phyloP scores from a whole-genome alignment of 2,113 vertebrate genomes.

The Daboia siamensis region DNA sequence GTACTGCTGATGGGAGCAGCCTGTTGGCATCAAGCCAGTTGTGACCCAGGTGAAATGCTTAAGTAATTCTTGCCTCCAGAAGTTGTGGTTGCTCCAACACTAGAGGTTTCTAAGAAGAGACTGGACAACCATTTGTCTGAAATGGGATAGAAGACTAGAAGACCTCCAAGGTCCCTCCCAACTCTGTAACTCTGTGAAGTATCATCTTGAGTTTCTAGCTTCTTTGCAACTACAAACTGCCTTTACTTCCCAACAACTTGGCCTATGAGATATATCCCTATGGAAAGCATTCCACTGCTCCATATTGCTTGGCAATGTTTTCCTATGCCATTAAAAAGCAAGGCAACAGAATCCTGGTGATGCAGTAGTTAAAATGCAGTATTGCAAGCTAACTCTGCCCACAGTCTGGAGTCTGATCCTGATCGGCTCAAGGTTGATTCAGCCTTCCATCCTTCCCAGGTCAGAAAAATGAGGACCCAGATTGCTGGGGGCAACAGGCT shows the following conservation, averaged over 20 bases:
- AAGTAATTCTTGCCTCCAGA: neutral
- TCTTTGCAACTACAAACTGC: neutral
- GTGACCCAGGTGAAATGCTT: neutral
- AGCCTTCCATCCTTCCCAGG: neutral
- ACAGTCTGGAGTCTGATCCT: neutral
- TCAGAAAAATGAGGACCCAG: neutral
- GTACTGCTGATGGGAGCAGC: neutral
- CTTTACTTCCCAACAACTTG: neutral
- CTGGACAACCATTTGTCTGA: too few species aligned
- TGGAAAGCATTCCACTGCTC: neutral
- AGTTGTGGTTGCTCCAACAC: too few species aligned
- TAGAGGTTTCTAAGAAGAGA: too few species aligned
- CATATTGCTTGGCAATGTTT: too few species aligned
- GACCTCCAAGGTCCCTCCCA: neutral
- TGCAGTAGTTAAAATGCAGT: neutral
- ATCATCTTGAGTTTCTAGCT: neutral
- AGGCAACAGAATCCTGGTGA: neutral
- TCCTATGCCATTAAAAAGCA: neutral
- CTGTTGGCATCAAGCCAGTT: neutral
- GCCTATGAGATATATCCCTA: neutral
- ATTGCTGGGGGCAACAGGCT: neutral
- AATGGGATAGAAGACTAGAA: neutral
- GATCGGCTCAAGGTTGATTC: neutral
- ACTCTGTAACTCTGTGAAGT: neutral
- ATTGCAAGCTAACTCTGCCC: neutral